Evolutionary conservation across 1,140 invertebrate species (phyloP).

Genomic region (Orchestia grillus): DNA sequence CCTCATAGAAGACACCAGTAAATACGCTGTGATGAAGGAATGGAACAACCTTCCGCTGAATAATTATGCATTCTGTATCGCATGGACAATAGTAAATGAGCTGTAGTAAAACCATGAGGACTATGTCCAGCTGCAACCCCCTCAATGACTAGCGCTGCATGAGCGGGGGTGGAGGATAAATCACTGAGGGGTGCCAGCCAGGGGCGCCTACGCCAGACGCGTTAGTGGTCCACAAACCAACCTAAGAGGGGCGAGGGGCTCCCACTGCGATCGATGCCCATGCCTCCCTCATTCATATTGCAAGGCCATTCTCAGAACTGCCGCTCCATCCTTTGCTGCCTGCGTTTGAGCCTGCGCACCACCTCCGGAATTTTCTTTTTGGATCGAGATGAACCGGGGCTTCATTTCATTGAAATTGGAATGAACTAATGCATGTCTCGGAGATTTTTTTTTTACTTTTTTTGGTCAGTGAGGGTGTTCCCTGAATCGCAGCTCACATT

Average conservation of each 20-base stretch:
- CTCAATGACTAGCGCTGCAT: neutral
- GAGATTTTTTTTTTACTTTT: neutral
- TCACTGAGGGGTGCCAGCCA: neutral
- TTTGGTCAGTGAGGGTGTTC: neutral
- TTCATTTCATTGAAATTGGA: neutral
- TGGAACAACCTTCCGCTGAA: too few species aligned
- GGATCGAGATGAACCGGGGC: too few species aligned
- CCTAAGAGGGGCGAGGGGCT: neutral
- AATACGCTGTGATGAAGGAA: too few species aligned
- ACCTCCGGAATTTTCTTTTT: neutral
- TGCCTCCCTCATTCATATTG: slow-evolving; percentile 26
- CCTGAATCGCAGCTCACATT: neutral
- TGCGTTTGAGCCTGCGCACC: neutral
- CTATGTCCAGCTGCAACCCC: too few species aligned
- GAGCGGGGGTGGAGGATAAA: neutral
- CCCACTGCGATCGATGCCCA: neutral
- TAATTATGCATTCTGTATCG: too few species aligned
- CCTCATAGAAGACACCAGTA: too few species aligned
- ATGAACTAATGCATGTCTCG: neutral
- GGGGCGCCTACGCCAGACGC: neutral
- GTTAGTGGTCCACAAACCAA: neutral
- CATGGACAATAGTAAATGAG: too few species aligned
- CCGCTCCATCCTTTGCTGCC: neutral
- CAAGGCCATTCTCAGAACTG: neutral
- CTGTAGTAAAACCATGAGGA: too few species aligned